Conservation (phyloP, 1,140 invertebrate species). For the Pristionchus pacificus region DNA sequence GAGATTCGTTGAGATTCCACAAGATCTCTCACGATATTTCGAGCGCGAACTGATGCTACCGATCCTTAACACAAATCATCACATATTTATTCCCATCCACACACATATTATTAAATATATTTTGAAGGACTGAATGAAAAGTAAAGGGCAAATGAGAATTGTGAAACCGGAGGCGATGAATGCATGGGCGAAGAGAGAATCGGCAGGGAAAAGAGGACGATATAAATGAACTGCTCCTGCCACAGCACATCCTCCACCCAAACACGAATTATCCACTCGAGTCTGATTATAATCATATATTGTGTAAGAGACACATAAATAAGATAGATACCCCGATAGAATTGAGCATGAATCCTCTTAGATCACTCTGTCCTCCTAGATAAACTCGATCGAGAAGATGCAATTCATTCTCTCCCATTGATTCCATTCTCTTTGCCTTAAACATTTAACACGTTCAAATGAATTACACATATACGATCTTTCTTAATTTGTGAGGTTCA, state of each 20-base stretch:
- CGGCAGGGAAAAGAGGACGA: constrained; percentile 41
- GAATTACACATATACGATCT: too few relatives aligned
- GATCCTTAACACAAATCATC: too few relatives aligned
- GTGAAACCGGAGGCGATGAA: constrained; percentile 40
- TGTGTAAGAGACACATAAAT: not conserved
- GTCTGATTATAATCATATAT: constrained; percentile 13
- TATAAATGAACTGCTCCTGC: constrained; percentile 46
- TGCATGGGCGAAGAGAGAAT: constrained; percentile 49
- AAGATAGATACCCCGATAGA: constrained; percentile 41
- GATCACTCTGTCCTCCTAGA: constrained; percentile 50
- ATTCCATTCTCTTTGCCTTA: constrained; percentile 34
- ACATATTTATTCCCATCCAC: too few relatives aligned
- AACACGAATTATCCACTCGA: constrained; percentile 33
- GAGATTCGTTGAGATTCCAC: constrained; percentile 41
- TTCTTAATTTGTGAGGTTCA: too few relatives aligned
- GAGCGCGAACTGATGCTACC: constrained; percentile 39
- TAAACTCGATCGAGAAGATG: constrained; percentile 51
- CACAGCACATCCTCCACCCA: constrained; percentile 41
- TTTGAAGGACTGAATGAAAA: too few relatives aligned
- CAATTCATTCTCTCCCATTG: constrained; percentile 39
- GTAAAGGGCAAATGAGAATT: not conserved
- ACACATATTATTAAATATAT: too few relatives aligned
- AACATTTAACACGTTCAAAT: too few relatives aligned
- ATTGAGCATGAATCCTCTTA: constrained; percentile 51
- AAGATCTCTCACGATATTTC: constrained; percentile 38